Percentiles rank a stretch among this genome's conserved stretches.
Conservation (phyloP, 2,797 vertebrate species). For the Crocodylus rhombifer region DNA sequence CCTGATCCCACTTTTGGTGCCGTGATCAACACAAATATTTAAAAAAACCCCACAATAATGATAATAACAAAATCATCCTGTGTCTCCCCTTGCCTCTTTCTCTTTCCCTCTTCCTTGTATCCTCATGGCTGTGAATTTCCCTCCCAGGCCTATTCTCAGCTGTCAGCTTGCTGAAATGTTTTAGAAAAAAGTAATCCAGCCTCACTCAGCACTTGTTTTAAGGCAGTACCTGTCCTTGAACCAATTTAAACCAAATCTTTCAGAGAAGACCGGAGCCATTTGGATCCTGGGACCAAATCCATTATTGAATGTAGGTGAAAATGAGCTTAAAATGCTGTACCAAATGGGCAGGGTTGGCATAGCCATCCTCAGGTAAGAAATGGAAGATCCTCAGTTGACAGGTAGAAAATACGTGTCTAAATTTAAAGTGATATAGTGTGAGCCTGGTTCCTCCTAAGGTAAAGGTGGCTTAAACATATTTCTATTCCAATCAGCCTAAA, state of each 20-base stretch:
- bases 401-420: neutral
- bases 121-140: conserved; percentile 76
- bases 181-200: conserved; percentile 58
- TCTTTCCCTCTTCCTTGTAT: conserved; percentile 17
- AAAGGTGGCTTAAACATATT: neutral
- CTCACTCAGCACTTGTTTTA: conserved; percentile 28
- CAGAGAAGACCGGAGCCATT: neutral
- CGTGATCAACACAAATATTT: conserved; percentile 71
- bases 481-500: neutral
- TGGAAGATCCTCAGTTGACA: accelerated
- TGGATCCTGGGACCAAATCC: neutral
- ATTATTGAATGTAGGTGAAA: neutral
- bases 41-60: neutral
- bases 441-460: neutral
- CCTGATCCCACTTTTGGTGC: conserved; percentile 67
- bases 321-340: neutral
- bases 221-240: neutral
- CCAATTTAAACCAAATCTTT: conserved; percentile 13
- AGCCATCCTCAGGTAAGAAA: neutral
- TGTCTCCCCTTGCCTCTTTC: conserved; percentile 26
- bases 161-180: conserved; percentile 55
- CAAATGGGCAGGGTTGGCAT: neutral
- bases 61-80: conserved; percentile 66
- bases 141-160: conserved; percentile 33
- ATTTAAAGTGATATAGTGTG: accelerated